These are phyloP conservation scores for Diorhabda carinulata DNA, from an alignment of 1,140 invertebrate genomes.

Conservation along the genomic window DNA sequence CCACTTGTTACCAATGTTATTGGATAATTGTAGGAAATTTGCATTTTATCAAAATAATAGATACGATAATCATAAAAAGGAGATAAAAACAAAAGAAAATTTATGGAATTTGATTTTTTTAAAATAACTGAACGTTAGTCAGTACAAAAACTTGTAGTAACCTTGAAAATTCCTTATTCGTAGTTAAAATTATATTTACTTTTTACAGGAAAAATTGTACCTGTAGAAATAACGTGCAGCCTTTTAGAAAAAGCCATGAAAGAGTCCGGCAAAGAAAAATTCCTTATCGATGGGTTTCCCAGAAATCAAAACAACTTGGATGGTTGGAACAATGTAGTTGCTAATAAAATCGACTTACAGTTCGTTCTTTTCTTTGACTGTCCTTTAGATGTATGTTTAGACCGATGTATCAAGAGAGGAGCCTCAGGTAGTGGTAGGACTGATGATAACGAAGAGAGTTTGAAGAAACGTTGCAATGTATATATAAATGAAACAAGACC, in stretches of 20 bases:
- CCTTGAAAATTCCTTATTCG: too few relatives aligned
- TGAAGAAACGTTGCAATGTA: constrained; percentile 87
- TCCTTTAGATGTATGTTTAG: constrained; percentile 74
- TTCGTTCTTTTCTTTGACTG: constrained; percentile 96
- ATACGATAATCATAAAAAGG: too few relatives aligned
- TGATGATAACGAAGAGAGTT: constrained; percentile 91
- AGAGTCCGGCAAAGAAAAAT: constrained; percentile 66
- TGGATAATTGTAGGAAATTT: too few relatives aligned
- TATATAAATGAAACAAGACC: constrained; percentile 89
- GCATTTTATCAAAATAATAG: too few relatives aligned
- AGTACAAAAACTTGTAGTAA: too few relatives aligned
- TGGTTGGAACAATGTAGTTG: constrained; percentile 89
- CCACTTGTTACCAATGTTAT: too few relatives aligned
- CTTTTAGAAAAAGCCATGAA: constrained; percentile 86
- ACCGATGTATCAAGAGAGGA: constrained; percentile 82
- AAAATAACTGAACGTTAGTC: too few relatives aligned
- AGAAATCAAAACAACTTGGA: constrained; percentile 95
- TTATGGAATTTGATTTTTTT: too few relatives aligned
- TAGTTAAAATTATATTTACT: neutral
- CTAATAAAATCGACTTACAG: constrained; percentile 76
- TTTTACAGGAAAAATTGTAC: constrained; percentile 84
- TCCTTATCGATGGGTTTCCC: constrained; percentile 98
- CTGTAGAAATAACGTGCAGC: constrained; percentile 96
- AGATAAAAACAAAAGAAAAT: too few relatives aligned
- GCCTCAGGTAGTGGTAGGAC: constrained; percentile 83